Percentiles rank a stretch among this genome's conserved stretches.
These are phyloP conservation scores for Clivina fossor DNA, from an alignment of 2,888 invertebrate genomes.

Conservation along the genomic window DNA sequence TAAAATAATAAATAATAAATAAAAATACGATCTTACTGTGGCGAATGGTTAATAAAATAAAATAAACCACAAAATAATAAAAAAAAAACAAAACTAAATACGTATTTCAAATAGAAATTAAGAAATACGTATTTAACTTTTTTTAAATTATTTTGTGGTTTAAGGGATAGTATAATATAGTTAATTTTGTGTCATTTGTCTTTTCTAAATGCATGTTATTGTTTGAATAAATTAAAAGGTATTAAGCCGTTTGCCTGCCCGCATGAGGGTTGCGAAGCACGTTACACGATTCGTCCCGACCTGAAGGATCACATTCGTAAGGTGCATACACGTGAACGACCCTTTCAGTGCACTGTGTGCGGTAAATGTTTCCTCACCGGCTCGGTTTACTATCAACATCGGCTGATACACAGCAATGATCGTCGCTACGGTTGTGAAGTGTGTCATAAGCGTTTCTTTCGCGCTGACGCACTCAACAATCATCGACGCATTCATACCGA, in stretches of 20 bases:
- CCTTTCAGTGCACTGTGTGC: conserved; percentile 63
- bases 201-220: neutral
- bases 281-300: conserved; percentile 65
- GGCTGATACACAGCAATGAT: conserved; percentile 64
- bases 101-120: no score
- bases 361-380: conserved; percentile 65
- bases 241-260: conserved; percentile 65
- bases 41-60: no score
- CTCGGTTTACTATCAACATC: conserved; percentile 65
- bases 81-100: no score
- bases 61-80: no score
- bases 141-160: no score
- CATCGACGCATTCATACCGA: conserved; percentile 65
- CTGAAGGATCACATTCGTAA: conserved; percentile 65
- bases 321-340: conserved; percentile 65
- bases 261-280: conserved; percentile 61
- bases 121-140: no score
- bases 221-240: conserved; percentile 50
- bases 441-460: conserved; percentile 60
- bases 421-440: conserved; percentile 65
- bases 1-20: no score
- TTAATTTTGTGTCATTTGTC: no score
- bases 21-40: no score
- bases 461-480: conserved; percentile 66
- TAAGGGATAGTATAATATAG: no score